Evolutionary conservation across 92 coral and sea anemone genomes (phyloP), one percentile per base, ranked within the genome.

Genomic region (Epizoanthus rinbou): DNA sequence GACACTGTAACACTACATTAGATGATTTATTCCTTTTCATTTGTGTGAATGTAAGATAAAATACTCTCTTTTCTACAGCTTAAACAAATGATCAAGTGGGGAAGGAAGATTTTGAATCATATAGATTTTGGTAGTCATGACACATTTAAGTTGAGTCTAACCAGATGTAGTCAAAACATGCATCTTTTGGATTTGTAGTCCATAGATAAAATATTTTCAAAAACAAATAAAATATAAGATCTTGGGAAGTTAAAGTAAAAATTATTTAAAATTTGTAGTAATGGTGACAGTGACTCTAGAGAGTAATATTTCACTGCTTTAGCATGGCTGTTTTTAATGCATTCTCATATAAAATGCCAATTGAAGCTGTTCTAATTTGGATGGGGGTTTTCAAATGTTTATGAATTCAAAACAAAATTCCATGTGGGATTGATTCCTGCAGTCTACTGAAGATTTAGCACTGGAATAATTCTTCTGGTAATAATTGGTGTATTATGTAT

Each of bases 161-260:
- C 71, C 59, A 78, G 10, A 31, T 10, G 23, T 62, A 78, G 82
- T 62, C 82, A 78, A 60, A 78, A 78, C 82, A 78, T 39, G 28
- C 22, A 15, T 43, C 18, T 23, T 52, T 11, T 33, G 2, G 23
- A 21, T 69, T 3, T 25, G 43, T 69, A 16, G 6, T 31, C 43
- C 43, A 37, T 37, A 37, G 19, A 10, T 69, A 9, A 9, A 28
- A 16, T 69, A 10, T 69, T 69, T 33, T 37, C 19, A 16, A 8
- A 35, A 31, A 41, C 17, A 25, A 67, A 67, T 28, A 17, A 67
- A 16, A 41, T 67, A 7, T 33, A 41, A 28, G 43, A 8, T 14
- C 47, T 67, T 67, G 31, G 39, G 8, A 28, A 67, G 7, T 47
- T 47, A 8, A 47, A 47, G 54, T 11, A 47, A 37, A 6, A 37